phyloP scores from a whole-genome alignment of 2,888 invertebrate genomes.

The Tenodera sinensis region DNA sequence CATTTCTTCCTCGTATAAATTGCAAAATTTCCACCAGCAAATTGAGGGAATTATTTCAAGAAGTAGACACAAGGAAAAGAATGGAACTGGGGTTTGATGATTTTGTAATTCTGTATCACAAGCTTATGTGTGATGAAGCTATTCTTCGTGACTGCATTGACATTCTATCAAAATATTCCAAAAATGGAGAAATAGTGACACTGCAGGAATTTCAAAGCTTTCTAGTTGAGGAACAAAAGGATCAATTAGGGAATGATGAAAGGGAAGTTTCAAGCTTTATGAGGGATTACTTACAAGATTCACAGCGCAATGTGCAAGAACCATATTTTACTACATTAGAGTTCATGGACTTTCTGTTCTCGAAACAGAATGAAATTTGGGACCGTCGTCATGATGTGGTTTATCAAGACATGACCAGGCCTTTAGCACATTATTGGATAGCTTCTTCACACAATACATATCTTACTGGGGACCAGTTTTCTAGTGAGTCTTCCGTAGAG shows the following conservation, averaged over 20 bases:
- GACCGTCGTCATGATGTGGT: constrained; percentile 66
- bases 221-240: constrained; percentile 35
- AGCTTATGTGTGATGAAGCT: constrained; percentile 73
- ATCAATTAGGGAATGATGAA: constrained; percentile 47
- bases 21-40: constrained; percentile 85
- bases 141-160: constrained; percentile 63
- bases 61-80: constrained; percentile 73
- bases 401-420: constrained; percentile 86
- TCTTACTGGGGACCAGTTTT: constrained; percentile 95
- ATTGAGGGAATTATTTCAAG: constrained; percentile 78
- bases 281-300: constrained; percentile 71
- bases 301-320: constrained; percentile 79
- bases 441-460: constrained; percentile 75
- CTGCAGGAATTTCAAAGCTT: constrained; percentile 66
- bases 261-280: constrained; percentile 68
- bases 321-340: constrained; percentile 79
- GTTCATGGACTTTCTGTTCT: constrained; percentile 90
- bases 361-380: constrained; percentile 91
- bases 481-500: constrained; percentile 93
- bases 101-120: constrained; percentile 79
- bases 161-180: constrained; percentile 58
- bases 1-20: constrained; percentile 83
- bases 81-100: constrained; percentile 89
- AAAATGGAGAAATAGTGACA: constrained; percentile 60
- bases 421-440: constrained; percentile 70